A percentile compares a stretch with the other conserved stretches of the same genome.
Evolutionary conservation across 2,797 vertebrate genomes (phyloP).

Genomic region (Danionella dracula): DNA sequence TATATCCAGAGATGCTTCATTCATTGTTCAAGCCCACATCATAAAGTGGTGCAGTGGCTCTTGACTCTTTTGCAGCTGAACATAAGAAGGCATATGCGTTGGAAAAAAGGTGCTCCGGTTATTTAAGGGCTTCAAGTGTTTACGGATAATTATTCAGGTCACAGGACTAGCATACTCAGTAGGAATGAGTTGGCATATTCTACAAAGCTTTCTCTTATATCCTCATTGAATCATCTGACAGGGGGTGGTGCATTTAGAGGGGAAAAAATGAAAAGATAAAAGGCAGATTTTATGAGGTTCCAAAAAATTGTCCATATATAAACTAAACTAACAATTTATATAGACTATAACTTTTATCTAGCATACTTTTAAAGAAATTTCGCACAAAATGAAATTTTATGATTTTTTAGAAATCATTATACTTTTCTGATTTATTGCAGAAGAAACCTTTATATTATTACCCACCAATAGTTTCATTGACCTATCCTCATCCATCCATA

Average conservation of each 20-base stretch:
- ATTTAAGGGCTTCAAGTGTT: constrained; percentile 43
- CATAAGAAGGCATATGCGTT: background rate
- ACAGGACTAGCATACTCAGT: constrained; percentile 28
- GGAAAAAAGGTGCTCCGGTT: constrained; percentile 37
- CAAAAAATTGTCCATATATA: background rate
- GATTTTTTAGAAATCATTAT: background rate
- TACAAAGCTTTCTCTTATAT: constrained; percentile 61
- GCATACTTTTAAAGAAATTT: background rate
- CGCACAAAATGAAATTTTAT: background rate
- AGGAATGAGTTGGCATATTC: constrained; percentile 41
- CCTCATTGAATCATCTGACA: constrained; percentile 62
- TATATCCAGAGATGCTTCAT: constrained; percentile 13
- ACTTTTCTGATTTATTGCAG: background rate
- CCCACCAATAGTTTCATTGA: too few relatives aligned
- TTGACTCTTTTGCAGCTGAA: constrained; percentile 8
- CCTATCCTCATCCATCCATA: too few relatives aligned
- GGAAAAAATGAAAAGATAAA: constrained; percentile 42
- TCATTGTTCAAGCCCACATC: constrained; percentile 8
- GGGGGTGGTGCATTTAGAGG: constrained; percentile 3
- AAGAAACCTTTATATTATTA: background rate
- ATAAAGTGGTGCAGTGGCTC: constrained; percentile 9
- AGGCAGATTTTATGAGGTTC: constrained; percentile 30
- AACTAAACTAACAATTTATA: too few relatives aligned
- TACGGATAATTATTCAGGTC: constrained; percentile 42
- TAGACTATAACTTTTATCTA: background rate